phyloP scores from a whole-genome alignment of 2,888 invertebrate genomes.

The Lymantria monacha region DNA sequence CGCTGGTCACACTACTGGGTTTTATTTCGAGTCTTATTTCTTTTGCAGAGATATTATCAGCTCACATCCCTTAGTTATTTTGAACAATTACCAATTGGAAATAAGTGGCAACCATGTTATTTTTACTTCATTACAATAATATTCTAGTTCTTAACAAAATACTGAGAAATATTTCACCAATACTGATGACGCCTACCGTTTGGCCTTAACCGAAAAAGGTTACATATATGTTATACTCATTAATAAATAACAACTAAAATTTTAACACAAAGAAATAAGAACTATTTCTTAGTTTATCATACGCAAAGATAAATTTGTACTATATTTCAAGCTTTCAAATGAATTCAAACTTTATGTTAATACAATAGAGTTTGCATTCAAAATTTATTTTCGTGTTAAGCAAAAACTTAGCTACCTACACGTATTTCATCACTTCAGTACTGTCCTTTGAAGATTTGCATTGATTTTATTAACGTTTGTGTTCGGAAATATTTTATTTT shows the following conservation, averaged over 20 bases:
- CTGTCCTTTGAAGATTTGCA: background rate
- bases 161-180: conserved; percentile 1
- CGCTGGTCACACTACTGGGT: too few relatives aligned
- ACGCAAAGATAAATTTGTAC: background rate
- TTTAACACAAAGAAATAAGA: background rate
- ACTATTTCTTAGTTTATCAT: background rate
- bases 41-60: too few relatives aligned
- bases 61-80: too few relatives aligned
- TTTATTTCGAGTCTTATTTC: too few relatives aligned
- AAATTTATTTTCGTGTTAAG: background rate
- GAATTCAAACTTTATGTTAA: background rate
- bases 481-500: background rate
- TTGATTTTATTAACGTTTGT: background rate
- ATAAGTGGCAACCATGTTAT: too few relatives aligned
- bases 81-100: too few relatives aligned
- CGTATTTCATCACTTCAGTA: conserved; percentile 12
- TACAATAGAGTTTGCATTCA: background rate
- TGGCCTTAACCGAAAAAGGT: conserved; percentile 4
- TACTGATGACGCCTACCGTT: conserved; percentile 1
- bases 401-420: conserved; percentile 14
- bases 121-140: too few relatives aligned
- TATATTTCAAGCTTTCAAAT: background rate
- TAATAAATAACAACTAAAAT: background rate
- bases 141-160: too few relatives aligned
- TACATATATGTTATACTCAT: background rate